Conservation (phyloP, 2,113 vertebrate genomes). For the Plecturocebus donacophilus region DNA sequence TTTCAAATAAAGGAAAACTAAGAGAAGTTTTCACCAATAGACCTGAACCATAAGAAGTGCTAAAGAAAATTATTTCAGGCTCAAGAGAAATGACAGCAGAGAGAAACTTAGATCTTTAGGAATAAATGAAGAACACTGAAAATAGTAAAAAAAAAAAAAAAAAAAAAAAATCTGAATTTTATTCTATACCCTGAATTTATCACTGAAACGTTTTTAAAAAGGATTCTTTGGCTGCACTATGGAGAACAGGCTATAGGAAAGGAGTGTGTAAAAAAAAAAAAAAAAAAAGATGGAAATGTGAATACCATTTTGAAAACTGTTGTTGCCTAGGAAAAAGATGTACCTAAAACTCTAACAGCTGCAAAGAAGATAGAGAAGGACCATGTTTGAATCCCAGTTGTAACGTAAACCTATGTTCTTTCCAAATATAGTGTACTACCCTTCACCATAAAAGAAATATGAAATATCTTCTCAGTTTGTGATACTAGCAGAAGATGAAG, state of each 20-base stretch:
- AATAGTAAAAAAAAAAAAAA: neutral
- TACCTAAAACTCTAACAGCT: neutral
- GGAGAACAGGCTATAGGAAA: neutral
- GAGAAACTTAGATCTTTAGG: neutral
- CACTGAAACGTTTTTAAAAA: neutral
- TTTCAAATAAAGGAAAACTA: conserved; percentile 26
- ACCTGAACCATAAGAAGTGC: neutral
- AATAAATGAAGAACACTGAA: conserved; percentile 9
- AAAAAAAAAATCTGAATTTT: neutral
- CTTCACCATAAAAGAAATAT: neutral
- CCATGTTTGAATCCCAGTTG: neutral
- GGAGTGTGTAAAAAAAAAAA: neutral
- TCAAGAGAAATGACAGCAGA: conserved; percentile 8
- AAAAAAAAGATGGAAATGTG: neutral
- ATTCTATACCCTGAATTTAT: neutral
- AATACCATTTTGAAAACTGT: neutral
- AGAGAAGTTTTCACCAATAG: neutral
- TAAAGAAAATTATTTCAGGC: neutral
- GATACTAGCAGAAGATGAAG: neutral
- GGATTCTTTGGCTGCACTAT: neutral
- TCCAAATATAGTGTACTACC: neutral
- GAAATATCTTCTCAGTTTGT: conserved; percentile 5
- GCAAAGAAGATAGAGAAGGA: neutral
- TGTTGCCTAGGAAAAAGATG: neutral
- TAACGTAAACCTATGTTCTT: conserved; percentile 4